Evolutionary conservation across 30 jellyfish, hydroid and myxozoan species (phyloP).

Genomic region (Nemopilema nomurai): DNA sequence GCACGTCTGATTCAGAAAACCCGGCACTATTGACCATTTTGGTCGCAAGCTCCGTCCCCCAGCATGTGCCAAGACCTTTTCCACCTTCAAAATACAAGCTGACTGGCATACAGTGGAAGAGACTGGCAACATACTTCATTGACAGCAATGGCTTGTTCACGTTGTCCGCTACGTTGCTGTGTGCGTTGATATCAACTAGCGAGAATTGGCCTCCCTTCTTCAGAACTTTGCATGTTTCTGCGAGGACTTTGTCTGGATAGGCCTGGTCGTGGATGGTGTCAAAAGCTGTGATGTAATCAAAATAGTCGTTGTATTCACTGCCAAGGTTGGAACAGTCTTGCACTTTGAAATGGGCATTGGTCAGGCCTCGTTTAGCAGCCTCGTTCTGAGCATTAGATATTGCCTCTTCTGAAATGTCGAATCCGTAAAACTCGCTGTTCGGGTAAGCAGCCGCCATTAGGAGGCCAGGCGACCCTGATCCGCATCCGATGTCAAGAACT

Average conservation of each 20-base stretch:
- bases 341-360: constrained; percentile 26
- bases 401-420: constrained; percentile 53
- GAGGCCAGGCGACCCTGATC: constrained; percentile 32
- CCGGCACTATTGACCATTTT: constrained; percentile 50
- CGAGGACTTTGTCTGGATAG: constrained; percentile 44
- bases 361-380: constrained; percentile 17
- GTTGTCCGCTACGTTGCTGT: constrained; percentile 47
- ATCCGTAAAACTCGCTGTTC: constrained; percentile 52
- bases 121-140: constrained; percentile 37
- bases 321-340: constrained; percentile 41
- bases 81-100: constrained; percentile 55
- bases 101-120: constrained; percentile 71
- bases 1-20: constrained; percentile 1
- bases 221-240: constrained; percentile 4
- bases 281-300: constrained; percentile 58
- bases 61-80: constrained; percentile 63
- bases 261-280: constrained; percentile 68
- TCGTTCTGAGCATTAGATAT: constrained; percentile 18
- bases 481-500: constrained; percentile 54
- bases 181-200: constrained; percentile 41
- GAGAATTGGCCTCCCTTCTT: constrained; percentile 54
- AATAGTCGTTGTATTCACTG: not conserved
- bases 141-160: constrained; percentile 34
- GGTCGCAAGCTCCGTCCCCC: constrained; percentile 61
- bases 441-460: constrained; percentile 42